Evolutionary conservation across 1,140 invertebrate species (phyloP).

Genomic region (Leucophenga varia): DNA sequence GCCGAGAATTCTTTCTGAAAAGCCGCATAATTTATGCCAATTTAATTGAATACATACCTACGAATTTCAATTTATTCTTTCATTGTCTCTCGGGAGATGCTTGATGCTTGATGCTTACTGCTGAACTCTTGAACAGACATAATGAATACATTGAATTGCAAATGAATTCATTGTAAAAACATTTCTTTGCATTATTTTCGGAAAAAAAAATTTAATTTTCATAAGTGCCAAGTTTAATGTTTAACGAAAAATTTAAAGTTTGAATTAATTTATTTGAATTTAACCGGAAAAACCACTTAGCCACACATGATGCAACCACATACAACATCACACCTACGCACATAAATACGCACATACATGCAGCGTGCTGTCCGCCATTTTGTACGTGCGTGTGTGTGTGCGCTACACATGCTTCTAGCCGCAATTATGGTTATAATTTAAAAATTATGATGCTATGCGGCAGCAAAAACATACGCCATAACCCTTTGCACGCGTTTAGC

Average conservation of each 20-base stretch:
- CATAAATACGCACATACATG: conserved; percentile 15
- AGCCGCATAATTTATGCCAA: conserved; percentile 40
- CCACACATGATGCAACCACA: conserved; percentile 23
- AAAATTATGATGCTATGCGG: conserved; percentile 17
- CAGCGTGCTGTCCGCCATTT: conserved; percentile 23
- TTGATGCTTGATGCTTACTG: no score
- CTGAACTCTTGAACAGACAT: no score
- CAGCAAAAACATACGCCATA: not conserved
- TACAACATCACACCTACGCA: conserved; percentile 16
- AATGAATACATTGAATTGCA: conserved; percentile 45
- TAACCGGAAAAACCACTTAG: conserved; percentile 47
- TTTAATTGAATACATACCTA: conserved; percentile 38
- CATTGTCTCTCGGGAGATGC: conserved; percentile 5
- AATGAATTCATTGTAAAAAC: conserved; percentile 49
- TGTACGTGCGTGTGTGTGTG: no score
- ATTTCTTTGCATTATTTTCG: no score
- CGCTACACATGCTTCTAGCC: conserved; percentile 27
- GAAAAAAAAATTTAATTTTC: no score
- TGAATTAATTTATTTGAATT: no score
- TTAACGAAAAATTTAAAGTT: no score
- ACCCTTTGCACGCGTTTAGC: no score
- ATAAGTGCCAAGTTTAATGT: no score
- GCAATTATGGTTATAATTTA: conserved; percentile 41
- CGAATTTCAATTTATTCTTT: conserved; percentile 7
- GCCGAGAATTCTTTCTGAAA: conserved; percentile 13